Evolutionary conservation across 2,113 vertebrate species (phyloP), one percentile per base, ranked within the genome.

Genomic region (Chionodraco myersi): DNA sequence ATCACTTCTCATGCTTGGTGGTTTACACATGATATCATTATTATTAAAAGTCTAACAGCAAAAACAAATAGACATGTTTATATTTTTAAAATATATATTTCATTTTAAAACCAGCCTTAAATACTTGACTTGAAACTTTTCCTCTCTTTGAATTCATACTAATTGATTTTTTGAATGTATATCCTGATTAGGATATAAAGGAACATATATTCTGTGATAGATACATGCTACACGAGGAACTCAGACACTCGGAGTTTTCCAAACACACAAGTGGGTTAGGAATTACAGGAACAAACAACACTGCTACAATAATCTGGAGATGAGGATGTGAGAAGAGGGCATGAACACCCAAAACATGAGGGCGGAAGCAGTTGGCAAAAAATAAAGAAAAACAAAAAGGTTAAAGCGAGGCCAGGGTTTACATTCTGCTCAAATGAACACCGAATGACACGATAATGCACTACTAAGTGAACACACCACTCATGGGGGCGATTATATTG

Each of bases 371-470:
- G 62, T 83, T 76, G 75, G 82, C 41, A 12, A 44, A 59, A 83
- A 12, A 88, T 87, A 61, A 82, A 79, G 56, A 21, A 74, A 84
- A 82, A 81, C 73, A 83, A 91, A 72, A 72, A 30, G 64, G 80
- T 84, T 44, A 79, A 51, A 56, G 26, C 44, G 23, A 75, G 79
- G 80, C 77, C 80, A 74, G 64, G 51, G 69, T 57, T 61, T 58
- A 4, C 21, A 18, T 64, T 72, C 60, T 21, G 6, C 49, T 64
- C 54, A 75, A 89, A 85, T 85, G 70, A 89, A 85, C 74, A 59
- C 62, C 69, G 82, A 83, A 88, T 86, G 69, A 83, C 75, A 49
- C 34, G 23, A 81, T 84, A 66, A 75, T 83, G 83, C 51, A 69
- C 67, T 75, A 66, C 80, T 81, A 82, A 49, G 44, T 60, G 68